Evolutionary conservation across 2,113 vertebrate genomes (phyloP), one percentile per base, ranked within the genome.

Genomic region (Sinocyclocheilus grahami): DNA sequence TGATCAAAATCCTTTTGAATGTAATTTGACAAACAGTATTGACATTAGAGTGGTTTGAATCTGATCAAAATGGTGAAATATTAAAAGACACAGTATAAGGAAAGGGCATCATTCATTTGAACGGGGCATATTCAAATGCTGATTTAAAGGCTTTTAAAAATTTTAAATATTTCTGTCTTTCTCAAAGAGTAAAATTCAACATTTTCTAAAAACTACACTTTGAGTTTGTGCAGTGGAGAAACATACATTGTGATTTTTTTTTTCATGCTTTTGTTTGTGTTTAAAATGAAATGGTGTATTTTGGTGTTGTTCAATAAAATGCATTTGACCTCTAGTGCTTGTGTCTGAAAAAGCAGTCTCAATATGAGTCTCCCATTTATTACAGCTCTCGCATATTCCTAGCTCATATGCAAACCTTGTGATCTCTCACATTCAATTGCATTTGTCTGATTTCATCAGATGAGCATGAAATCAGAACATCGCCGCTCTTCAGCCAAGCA

Each of bases 401-500:
- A 27, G 62, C 63, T 82, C 46, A 69, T 48, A 67, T 27, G 37
- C 11, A 67, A 69, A 71, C 24, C 27, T 51, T 81, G 13, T 48
- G 62, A 48, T 65, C 37, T 65, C 60, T 65, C 37, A 3, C 37
- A 30, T 48, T 81, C n/a, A 71, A n/a, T 53, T 82, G 42, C 63
- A 37, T 82, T 48, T 55, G 75, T 67, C 39, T 60, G 77, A 86
- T 80, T 86, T 80, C 27, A 80, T 86, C 77, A 80, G 85, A 55
- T 12, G 78, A n/a, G 53, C n/a, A 51, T 74, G 85, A 60, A 86
- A 71, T 58, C 63, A 46, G 65, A 55, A 60, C 78, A 69, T 81
- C 60, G 37, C 14, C 16, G 14, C 42, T 82, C 42, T 82, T 30
- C 24, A 33, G 46, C 12, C 80, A 53, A 82, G 80, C 80, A 14